Base-by-base conservation (phyloP, 1,140 invertebrate genomes). In the Drosophila persimilis region DNA sequence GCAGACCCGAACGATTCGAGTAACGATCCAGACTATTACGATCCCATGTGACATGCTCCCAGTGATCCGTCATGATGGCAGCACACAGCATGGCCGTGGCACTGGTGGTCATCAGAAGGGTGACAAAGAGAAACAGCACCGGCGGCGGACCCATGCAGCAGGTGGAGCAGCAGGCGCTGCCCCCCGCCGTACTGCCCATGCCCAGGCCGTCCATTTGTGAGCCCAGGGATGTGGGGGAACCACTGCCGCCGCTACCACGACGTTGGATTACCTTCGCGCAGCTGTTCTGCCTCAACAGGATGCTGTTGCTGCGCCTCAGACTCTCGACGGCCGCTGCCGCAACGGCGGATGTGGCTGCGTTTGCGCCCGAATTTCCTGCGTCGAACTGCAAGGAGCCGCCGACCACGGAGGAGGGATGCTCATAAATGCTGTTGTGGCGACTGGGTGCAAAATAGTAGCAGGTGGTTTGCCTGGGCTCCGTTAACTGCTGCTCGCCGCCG, bases 51-150 rank as follows among this genome's bases (percentile, higher is more conserved):
- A 97, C 94, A 79, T 95, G 94, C 90, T 97, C 96, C 96, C 96
- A 97, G 85, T 97, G 95, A 80, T 97, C 95, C 22, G 96, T 96
- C 94, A 97, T 95, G 73, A 97, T 96, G 39, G 96, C 95, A 2
- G 94, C 94, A 74, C 95, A 96, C 15, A 97, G 91, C 93, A 97
- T 94, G 6, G 94, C 94, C n/a, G 95, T 96, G 2, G 95, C 94
- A 58, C 93, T 92, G 3, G 92, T 92, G 8, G 94, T 95, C 70
- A 94, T 90, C 8, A 91, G 66, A 20, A 91, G 72, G 5, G 91
- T 91, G 13, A 91, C 72, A 15, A 91, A 91, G 0, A 91, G 74
- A 39, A 91, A 91, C 15, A 91, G 54, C 47, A 91, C 79, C 5
- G 90, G 90, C 8, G 90, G 90, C 24, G 90, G 90, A 1, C 90